A percentile compares a stretch with the other conserved stretches of the same genome.
Evolutionary conservation across 2,797 vertebrate species (phyloP).

Genomic region (Tadarida brasiliensis): DNA sequence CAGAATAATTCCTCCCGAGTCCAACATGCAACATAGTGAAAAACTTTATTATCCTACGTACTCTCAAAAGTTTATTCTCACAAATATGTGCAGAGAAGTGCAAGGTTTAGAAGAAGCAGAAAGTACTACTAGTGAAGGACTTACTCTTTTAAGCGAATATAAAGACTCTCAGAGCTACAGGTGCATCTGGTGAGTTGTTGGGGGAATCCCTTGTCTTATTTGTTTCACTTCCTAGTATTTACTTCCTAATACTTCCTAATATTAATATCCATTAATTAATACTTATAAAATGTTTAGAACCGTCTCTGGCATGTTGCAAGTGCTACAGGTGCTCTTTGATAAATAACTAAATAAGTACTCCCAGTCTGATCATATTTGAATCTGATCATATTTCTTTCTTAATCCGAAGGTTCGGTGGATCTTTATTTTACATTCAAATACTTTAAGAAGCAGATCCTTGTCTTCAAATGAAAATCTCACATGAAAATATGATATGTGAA

Average conservation of each 20-base stretch:
- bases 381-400: conserved; percentile 36
- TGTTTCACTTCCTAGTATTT: conserved; percentile 5
- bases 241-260: conserved; percentile 7
- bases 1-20: background rate
- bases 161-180: background rate
- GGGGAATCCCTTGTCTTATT: conserved; percentile 21
- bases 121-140: background rate
- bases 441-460: conserved; percentile 17
- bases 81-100: background rate
- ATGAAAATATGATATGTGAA: background rate
- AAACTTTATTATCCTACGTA: background rate
- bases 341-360: conserved; percentile 58
- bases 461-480: background rate
- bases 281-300: conserved; percentile 58
- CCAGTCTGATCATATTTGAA: too few relatives aligned
- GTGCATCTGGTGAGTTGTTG: background rate
- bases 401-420: conserved; percentile 30
- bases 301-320: background rate
- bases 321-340: conserved; percentile 36
- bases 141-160: background rate
- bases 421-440: conserved; percentile 47
- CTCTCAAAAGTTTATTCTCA: conserved; percentile 11
- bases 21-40: background rate
- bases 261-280: conserved; percentile 37
- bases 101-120: background rate